These are phyloP conservation scores for Tanypteryx hageni DNA, from an alignment of 2,888 invertebrate genomes.

Conservation along the genomic window DNA sequence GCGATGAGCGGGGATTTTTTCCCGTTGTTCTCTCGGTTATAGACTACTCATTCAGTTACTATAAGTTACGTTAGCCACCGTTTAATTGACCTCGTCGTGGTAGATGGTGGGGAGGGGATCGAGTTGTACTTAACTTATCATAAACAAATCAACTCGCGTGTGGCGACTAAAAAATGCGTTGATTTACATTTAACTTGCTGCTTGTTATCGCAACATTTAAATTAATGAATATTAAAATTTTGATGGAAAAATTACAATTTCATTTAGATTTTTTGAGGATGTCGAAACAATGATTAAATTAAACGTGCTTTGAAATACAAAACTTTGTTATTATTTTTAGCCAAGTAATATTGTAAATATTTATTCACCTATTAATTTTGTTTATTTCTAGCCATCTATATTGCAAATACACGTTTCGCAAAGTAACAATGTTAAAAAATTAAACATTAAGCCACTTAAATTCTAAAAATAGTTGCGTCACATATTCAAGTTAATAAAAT, in stretches of 20 bases:
- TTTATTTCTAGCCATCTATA: too few species aligned
- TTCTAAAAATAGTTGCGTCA: too few species aligned
- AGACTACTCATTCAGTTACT: not conserved
- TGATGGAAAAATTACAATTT: not conserved
- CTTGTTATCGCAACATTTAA: not conserved
- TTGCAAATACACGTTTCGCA: too few species aligned
- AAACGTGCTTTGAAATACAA: not conserved
- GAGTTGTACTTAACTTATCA: not conserved
- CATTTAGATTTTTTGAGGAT: not conserved
- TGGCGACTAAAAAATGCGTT: not conserved
- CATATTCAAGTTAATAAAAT: too few species aligned
- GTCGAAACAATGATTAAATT: not conserved
- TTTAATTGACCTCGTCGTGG: not conserved
- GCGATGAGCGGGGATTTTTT: not conserved
- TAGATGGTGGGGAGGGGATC: not conserved
- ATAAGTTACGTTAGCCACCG: not conserved
- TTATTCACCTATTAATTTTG: too few species aligned
- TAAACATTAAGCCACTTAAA: too few species aligned
- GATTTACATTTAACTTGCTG: not conserved
- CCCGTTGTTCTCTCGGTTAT: not conserved
- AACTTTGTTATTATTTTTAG: too few species aligned
- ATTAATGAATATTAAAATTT: conserved; percentile 3
- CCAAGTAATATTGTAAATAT: too few species aligned
- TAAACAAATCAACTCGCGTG: not conserved
- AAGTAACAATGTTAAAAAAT: too few species aligned